phyloP scores from a whole-genome alignment of 2,888 invertebrate genomes.

The Zelleria hepariella region DNA sequence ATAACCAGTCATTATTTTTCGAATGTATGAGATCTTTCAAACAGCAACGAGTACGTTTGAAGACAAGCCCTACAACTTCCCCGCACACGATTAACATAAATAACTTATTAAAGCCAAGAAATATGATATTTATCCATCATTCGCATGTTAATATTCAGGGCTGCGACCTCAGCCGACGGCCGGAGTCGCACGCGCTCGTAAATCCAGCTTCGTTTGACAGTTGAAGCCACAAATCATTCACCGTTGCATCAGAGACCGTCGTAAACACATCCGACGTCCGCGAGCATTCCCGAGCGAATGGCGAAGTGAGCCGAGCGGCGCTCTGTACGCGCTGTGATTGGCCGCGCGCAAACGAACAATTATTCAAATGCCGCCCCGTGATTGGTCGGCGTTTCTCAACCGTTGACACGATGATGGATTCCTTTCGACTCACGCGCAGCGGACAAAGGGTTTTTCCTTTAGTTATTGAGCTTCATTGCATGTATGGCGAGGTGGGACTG shows the following conservation, averaged over 20 bases:
- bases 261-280: conserved; percentile 51
- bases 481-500: conserved; percentile 1
- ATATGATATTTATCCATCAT: conserved; percentile 43
- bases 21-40: too few relatives aligned
- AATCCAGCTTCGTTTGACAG: conserved; percentile 46
- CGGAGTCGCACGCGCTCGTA: conserved; percentile 48
- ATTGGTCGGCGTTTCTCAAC: conserved; percentile 61
- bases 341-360: conserved; percentile 58
- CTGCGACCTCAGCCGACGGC: conserved; percentile 20
- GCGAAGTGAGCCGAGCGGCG: conserved; percentile 38
- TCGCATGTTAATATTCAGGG: conserved; percentile 28
- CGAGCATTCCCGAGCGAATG: conserved; percentile 59
- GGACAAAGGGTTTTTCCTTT: conserved; percentile 2
- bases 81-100: conserved; percentile 29
- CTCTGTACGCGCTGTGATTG: conserved; percentile 54
- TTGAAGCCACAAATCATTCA: conserved; percentile 63
- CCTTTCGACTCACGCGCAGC: conserved; percentile 58
- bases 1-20: too few relatives aligned
- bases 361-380: conserved; percentile 58
- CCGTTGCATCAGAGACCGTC: conserved; percentile 46
- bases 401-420: conserved; percentile 63
- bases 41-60: too few relatives aligned
- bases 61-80: neutral
- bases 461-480: neutral
- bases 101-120: conserved; percentile 37